Evolutionary conservation across 2,888 invertebrate genomes (phyloP), one percentile per base, ranked within the genome.

Genomic region (Paralinhomoeus sp.): DNA sequence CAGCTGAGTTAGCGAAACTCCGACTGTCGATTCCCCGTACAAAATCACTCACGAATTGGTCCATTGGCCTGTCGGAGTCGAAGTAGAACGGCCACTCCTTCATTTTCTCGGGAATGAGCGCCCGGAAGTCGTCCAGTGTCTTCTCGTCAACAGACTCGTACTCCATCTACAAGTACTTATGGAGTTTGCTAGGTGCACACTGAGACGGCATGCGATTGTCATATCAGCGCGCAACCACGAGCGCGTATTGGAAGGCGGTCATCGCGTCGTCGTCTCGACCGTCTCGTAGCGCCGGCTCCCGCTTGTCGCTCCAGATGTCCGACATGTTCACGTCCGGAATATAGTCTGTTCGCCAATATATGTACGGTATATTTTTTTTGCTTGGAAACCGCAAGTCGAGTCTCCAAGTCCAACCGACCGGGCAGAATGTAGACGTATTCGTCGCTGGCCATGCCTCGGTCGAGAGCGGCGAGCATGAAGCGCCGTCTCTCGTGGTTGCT

Each of bases 1-100:
- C n/a, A n/a, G n/a, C n/a, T n/a, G n/a, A n/a, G n/a, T n/a, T n/a
- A n/a, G n/a, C n/a, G n/a, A n/a, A n/a, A n/a, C n/a, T n/a, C n/a
- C n/a, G n/a, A n/a, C n/a, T n/a, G n/a, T n/a, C n/a, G n/a, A n/a
- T n/a, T n/a, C n/a, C n/a, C n/a, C n/a, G n/a, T n/a, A n/a, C n/a
- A n/a, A n/a, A n/a, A n/a, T n/a, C n/a, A n/a, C n/a, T n/a, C n/a
- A n/a, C 39, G 22, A 24, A 39, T 24, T 24, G 12, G n/a, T 39
- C 21, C 12, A 9, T 18, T 9, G 24, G 3, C 17, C 22, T n/a
- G n/a, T 18, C 39, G 18, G 17, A n/a, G 9, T 24, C 42, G 36
- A 51, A 54, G 37, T 49, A 47, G 31, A 53, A 54, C 2, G 54
- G 54, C 15, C 48, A 42, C 9, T 50, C 44, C 15, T 45, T 48